Base-by-base conservation (phyloP, 2,797 vertebrate species). In the Etheostoma perlongum region DNA sequence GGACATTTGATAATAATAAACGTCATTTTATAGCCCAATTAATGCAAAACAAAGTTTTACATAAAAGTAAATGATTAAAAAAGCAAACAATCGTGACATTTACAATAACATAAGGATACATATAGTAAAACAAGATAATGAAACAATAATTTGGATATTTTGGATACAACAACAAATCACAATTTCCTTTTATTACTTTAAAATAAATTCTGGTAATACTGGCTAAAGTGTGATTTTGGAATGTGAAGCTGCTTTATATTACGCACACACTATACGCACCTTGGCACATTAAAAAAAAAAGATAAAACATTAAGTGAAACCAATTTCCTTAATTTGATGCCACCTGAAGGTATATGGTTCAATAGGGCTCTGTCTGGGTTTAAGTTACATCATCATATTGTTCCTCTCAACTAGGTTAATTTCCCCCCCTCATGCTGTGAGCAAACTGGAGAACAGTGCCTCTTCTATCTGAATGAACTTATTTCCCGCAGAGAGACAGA, bases 391-490 rank as follows among this genome's bases (percentile, higher is more conserved):
- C 81, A 79, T 82, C 75, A 88, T 52, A 84, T 79, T 84, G 88
- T 87, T 79, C 68, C 76, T 68, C 76, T 72, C 69, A 62, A 58
- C 79, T 62, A 40, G 19, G 79, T 84, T 86, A 66, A 85, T 90
- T 88, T 79, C 3, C 61, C 49, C 66, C 44, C 19, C 44, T 75
- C 89, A 67, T 65, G 88, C 90, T 89, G 90, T 30, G 88, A 76
- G 79, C 68, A 67, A 62, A 65, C 76, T 63, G 74, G 77, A 79
- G 80, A 90, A 91, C 91, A 91, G 89, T 48, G 60, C 3, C 25
- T 61, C 85, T 80, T 90, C 91, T 63, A 89, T 89, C 66, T 69
- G 60, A 51, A 54, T 15, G 11, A 27, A 36, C 57, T 52, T 23
- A 14, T 63, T 76, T 53, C 90, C 92, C 64, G 70, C 78, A 70